Conservation (phyloP, 2,113 vertebrate genomes). For the Ameiurus melas region DNA sequence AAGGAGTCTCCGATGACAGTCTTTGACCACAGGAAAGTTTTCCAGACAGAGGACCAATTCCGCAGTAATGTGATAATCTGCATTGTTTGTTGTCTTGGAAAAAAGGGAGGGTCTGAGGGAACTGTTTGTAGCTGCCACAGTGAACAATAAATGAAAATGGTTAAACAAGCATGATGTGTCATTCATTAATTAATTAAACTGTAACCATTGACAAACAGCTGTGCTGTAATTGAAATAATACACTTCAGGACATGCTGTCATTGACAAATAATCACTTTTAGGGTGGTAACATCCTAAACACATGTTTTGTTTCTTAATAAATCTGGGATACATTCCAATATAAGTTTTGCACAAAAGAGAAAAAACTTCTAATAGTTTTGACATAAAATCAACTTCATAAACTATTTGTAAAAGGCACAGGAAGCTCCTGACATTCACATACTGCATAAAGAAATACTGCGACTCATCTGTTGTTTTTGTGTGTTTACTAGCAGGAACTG, state of each 20-base stretch:
- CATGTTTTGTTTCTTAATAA: background rate
- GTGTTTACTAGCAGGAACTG: background rate
- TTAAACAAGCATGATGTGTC: background rate
- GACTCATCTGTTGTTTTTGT: background rate
- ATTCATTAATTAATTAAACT: background rate
- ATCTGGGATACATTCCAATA: background rate
- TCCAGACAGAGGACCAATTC: background rate
- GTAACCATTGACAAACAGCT: background rate
- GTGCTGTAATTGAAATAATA: background rate
- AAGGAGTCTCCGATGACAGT: background rate
- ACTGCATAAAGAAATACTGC: background rate
- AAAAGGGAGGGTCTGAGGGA: background rate
- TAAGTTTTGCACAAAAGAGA: background rate
- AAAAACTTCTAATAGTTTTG: background rate
- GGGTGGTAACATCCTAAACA: background rate
- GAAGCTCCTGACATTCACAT: background rate
- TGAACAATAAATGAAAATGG: background rate
- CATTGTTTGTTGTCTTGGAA: background rate
- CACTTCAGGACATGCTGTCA: background rate
- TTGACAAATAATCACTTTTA: background rate
- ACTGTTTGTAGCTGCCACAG: background rate
- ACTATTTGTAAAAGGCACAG: background rate
- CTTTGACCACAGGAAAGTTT: background rate
- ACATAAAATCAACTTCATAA: conserved; percentile 6
- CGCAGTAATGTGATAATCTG: background rate